These are phyloP conservation scores for Pedionomus torquatus DNA, from an alignment of 2,113 vertebrate genomes.

Conservation along the genomic window DNA sequence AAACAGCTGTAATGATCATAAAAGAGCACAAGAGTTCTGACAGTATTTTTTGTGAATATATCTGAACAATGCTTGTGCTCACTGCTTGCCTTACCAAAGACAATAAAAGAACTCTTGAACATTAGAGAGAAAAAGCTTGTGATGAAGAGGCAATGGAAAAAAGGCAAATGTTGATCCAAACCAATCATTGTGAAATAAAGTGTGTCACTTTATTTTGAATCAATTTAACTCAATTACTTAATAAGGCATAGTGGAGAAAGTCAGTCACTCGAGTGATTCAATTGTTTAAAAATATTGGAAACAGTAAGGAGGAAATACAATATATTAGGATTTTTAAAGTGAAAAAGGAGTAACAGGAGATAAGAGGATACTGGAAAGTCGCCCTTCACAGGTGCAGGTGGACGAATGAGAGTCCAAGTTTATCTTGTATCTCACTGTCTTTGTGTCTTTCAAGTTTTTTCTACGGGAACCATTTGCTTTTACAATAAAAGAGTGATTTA, in stretches of 20 bases:
- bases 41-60: neutral
- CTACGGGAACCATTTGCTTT: neutral
- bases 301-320: neutral
- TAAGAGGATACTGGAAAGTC: neutral
- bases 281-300: slow-evolving; percentile 51
- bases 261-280: slow-evolving; percentile 4
- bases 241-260: slow-evolving; percentile 34
- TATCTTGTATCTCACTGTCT: neutral
- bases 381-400: neutral
- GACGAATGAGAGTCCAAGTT: neutral
- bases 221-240: slow-evolving; percentile 57
- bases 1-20: neutral
- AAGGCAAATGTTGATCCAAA: slow-evolving; percentile 53
- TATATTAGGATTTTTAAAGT: neutral
- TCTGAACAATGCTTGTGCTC: slow-evolving; percentile 1
- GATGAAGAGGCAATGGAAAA: neutral
- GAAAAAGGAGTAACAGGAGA: neutral
- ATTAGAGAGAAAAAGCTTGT: neutral
- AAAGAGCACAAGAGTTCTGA: neutral
- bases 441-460: neutral
- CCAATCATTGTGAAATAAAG: slow-evolving; percentile 42
- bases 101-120: neutral
- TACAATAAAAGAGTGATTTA: neutral
- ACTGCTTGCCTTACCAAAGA: neutral
- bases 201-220: slow-evolving; percentile 60